A percentile compares a stretch with the other conserved stretches of the same genome.
Conservation (phyloP, 2,888 invertebrate species). For the Furcula furcula region DNA sequence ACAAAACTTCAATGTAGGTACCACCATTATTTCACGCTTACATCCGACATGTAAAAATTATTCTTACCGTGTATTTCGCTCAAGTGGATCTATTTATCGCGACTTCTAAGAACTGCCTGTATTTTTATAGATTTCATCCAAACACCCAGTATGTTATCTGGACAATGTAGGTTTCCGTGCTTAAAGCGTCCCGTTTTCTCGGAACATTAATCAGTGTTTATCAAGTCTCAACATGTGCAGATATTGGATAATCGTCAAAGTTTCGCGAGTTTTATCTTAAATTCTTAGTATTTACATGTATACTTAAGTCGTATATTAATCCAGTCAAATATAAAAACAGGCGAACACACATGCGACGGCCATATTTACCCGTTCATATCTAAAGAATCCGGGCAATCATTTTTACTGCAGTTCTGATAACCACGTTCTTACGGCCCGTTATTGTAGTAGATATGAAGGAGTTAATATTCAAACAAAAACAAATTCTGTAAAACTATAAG, state of each 20-base stretch:
- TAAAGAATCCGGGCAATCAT: constrained; percentile 3
- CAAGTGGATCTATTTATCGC: background rate
- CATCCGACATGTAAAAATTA: no score
- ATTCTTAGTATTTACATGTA: constrained; percentile 20
- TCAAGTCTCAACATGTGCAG: constrained; percentile 4
- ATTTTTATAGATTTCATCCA: background rate
- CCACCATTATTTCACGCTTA: no score
- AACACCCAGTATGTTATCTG: background rate
- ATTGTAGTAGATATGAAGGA: constrained; percentile 16
- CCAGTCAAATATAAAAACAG: constrained; percentile 25
- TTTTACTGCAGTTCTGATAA: background rate
- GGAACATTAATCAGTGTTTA: constrained; percentile 14
- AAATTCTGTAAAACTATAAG: constrained; percentile 14
- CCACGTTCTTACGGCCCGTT: no score
- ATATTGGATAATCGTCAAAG: constrained; percentile 25
- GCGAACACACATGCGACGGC: constrained; percentile 34
- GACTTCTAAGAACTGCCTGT: background rate
- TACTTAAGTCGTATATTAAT: constrained; percentile 25
- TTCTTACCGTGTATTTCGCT: no score
- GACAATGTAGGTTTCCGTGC: background rate
- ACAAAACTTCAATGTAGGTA: no score
- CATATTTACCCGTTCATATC: constrained; percentile 23
- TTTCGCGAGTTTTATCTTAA: constrained; percentile 13
- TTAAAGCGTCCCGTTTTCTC: background rate
- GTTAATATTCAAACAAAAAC: constrained; percentile 9